Conservation (phyloP, 2,113 vertebrate genomes). For the Etia nguti region DNA sequence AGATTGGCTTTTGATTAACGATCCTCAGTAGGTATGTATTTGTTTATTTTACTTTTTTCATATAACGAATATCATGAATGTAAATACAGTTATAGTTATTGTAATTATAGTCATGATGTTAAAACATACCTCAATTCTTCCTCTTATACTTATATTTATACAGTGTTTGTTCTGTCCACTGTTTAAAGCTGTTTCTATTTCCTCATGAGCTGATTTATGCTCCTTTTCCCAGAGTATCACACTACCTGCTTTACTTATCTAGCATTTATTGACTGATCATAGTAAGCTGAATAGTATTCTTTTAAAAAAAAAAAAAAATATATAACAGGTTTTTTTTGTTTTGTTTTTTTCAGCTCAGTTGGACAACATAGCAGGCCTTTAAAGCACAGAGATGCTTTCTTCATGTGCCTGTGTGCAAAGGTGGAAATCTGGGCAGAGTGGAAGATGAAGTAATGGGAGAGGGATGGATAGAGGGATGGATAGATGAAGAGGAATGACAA, state of each 20-base stretch:
- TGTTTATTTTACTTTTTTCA: not conserved
- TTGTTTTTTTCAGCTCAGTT: not conserved
- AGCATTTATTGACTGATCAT: not conserved
- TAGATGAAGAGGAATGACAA: slow-evolving; percentile 13
- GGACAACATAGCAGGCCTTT: not conserved
- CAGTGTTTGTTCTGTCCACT: not conserved
- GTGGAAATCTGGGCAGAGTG: not conserved
- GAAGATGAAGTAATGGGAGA: slow-evolving; percentile 1
- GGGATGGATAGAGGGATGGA: slow-evolving; percentile 11
- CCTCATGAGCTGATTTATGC: not conserved
- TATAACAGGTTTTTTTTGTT: not conserved
- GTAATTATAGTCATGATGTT: not conserved
- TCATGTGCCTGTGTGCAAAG: not conserved
- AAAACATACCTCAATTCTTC: not conserved
- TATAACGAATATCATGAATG: not conserved
- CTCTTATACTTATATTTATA: not conserved
- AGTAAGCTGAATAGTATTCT: not conserved
- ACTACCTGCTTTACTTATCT: not conserved
- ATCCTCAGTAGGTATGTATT: not conserved
- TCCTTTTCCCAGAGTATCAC: not conserved
- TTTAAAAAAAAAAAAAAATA: not conserved
- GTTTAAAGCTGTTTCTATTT: not conserved
- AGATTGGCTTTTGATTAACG: not conserved
- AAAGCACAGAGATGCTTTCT: not conserved
- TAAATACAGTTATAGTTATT: not conserved